These are phyloP conservation scores for Popillia japonica DNA, from an alignment of 1,140 invertebrate species.

Conservation along the genomic window DNA sequence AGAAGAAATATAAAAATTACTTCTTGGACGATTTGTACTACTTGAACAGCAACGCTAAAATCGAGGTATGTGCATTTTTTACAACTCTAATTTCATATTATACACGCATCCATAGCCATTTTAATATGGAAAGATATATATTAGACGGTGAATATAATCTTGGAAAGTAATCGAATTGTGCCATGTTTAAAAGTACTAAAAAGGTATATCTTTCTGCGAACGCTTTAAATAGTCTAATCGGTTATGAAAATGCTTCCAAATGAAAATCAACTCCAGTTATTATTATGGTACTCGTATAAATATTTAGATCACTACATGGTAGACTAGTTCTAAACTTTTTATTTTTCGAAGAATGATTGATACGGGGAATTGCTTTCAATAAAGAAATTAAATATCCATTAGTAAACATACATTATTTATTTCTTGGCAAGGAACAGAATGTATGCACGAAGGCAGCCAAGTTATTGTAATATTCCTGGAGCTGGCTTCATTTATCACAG, in stretches of 20 bases:
- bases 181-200: too few species aligned
- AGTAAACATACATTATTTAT: neutral
- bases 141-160: too few species aligned
- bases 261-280: too few species aligned
- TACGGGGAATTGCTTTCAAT: neutral
- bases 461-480: neutral
- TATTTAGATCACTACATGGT: too few species aligned
- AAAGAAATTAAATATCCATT: neutral
- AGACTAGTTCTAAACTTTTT: too few species aligned
- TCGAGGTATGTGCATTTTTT: neutral
- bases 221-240: too few species aligned
- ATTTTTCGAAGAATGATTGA: neutral
- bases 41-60: neutral
- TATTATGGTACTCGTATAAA: too few species aligned
- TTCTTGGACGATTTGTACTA: constrained; percentile 33
- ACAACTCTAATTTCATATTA: neutral
- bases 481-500: neutral
- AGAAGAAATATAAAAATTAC: constrained; percentile 49
- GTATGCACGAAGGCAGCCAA: neutral
- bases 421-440: neutral
- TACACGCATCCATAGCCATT: neutral
- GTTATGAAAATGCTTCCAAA: too few species aligned
- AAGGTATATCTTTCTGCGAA: too few species aligned
- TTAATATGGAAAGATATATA: too few species aligned
- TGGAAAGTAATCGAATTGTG: too few species aligned